A percentile compares a stretch with the other conserved stretches of the same genome.
Conservation (phyloP, 1,140 invertebrate species). For the Zaprionus kolodkinae region DNA sequence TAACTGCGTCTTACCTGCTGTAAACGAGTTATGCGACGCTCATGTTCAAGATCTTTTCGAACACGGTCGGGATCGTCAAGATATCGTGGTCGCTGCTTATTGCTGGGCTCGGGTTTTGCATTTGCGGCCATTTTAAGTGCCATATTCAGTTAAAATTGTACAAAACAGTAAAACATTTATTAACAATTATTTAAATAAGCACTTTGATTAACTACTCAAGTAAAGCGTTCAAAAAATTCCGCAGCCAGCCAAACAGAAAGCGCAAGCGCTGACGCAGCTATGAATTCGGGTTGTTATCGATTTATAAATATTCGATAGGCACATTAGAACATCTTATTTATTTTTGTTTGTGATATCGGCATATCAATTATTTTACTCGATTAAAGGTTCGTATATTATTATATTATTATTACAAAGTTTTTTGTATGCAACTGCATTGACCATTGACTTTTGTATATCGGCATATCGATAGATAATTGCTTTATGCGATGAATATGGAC, state of each 20-base stretch:
- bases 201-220: conserved; percentile 56
- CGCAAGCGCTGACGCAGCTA: conserved; percentile 41
- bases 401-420: too few species aligned
- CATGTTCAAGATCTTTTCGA: conserved; percentile 70
- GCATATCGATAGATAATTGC: not conserved
- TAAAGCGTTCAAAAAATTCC: conserved; percentile 59
- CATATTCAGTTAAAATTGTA: conserved; percentile 43
- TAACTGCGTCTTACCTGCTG: conserved; percentile 65
- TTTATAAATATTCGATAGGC: not conserved
- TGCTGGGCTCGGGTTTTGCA: conserved; percentile 46
- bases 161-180: conserved; percentile 28
- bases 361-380: not conserved
- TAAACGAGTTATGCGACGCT: conserved; percentile 77
- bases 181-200: conserved; percentile 31
- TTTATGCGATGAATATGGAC: too few species aligned
- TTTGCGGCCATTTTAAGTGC: conserved; percentile 53
- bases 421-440: too few species aligned
- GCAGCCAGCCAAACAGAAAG: conserved; percentile 39
- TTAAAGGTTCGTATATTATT: not conserved
- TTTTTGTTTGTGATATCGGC: not conserved
- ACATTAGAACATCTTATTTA: not conserved
- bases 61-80: conserved; percentile 62
- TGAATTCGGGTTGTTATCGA: conserved; percentile 6
- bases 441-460: too few species aligned
- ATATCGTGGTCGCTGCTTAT: conserved; percentile 18